Percentiles rank a stretch among this genome's conserved stretches.
Conservation (phyloP, 37 sponge, comb jelly and placozoan species). For the Agelas oroides region DNA sequence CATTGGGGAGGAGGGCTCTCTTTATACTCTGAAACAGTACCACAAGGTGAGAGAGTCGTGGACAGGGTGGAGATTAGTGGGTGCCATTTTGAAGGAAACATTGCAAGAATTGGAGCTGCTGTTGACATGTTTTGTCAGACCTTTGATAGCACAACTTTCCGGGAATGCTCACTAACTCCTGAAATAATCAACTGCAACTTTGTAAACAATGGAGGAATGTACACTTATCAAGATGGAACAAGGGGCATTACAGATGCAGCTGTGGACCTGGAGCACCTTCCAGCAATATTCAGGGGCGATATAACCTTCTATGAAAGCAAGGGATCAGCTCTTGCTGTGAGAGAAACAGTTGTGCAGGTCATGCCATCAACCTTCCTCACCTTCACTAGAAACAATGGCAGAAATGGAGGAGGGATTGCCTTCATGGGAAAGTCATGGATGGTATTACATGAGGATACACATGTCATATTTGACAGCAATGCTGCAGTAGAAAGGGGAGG, state of each 20-base stretch:
- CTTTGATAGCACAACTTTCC: too few species aligned
- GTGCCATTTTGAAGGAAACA: slow-evolving; percentile 16
- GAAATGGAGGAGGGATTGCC: slow-evolving; percentile 46
- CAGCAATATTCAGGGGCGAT: slow-evolving; percentile 15
- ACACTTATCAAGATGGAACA: background rate
- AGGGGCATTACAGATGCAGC: slow-evolving; percentile 19
- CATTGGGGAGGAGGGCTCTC: slow-evolving; percentile 28
- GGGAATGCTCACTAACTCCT: too few species aligned
- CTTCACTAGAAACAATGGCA: slow-evolving; percentile 18
- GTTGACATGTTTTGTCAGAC: slow-evolving; percentile 14
- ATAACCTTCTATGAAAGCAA: slow-evolving; percentile 10
- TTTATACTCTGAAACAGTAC: background rate
- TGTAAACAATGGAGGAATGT: slow-evolving; percentile 4
- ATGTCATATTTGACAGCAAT: slow-evolving; percentile 15
- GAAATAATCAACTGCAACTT: background rate
- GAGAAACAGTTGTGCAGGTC: slow-evolving; percentile 2
- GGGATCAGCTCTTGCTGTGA: slow-evolving; percentile 44
- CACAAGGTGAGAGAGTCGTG: background rate
- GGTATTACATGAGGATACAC: background rate
- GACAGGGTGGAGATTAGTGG: background rate
- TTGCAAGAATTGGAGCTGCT: slow-evolving; percentile 38
- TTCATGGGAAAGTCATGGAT: slow-evolving; percentile 23
- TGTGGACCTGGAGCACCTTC: slow-evolving; percentile 40
- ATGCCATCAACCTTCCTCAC: background rate
- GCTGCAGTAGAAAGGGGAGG: slow-evolving; percentile 39